Base-by-base conservation (phyloP, 2,113 vertebrate species). In the Macquaria ambigua region DNA sequence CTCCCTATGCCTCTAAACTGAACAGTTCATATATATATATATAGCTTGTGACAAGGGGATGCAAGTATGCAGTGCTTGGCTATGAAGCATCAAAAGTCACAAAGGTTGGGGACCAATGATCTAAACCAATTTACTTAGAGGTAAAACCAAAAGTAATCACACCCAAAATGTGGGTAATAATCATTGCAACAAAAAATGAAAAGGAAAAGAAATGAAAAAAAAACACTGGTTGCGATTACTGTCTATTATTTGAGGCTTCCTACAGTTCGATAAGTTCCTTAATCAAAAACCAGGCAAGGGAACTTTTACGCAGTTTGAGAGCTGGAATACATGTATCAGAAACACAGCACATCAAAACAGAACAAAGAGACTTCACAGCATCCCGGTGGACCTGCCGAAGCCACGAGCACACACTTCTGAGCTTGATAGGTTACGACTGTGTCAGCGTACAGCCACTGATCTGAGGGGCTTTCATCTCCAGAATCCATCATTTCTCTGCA, bases 391-490 rank as follows among this genome's bases (percentile, higher is more conserved):
- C 85, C 89, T 59, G 88, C 77, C 76, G 76, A 83, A 88, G 94
- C 84, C 89, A 87, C 66, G 5, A 87, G 80, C 86, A 23, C 77
- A 67, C 71, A 69, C 79, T 82, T 79, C 90, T 90, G 84, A 92
- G 90, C 87, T 48, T 91, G 91, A 92, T 88, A 84, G 91, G 90
- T 86, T 93, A 91, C 43, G 89, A 93, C 91, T 81, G 81, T 74
- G 89, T 89, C 91, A 90, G 83, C 23, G 63, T 76, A 73, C 64
- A 76, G 90, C 79, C 76, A 37, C 87, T 89, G 93, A 94, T 93
- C 87, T 90, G 90, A 92, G 79, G 66, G 48, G 58, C 93, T 93
- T 93, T 94, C 92, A 94, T 94, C 90, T 91, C 76, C 90, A 53
- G 37, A 77, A 81, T 53, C 82, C 85, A 71, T 74, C 79, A 61